Evolutionary conservation across 2,797 vertebrate species (phyloP).

Genomic region (Eurystomus glaucurus): DNA sequence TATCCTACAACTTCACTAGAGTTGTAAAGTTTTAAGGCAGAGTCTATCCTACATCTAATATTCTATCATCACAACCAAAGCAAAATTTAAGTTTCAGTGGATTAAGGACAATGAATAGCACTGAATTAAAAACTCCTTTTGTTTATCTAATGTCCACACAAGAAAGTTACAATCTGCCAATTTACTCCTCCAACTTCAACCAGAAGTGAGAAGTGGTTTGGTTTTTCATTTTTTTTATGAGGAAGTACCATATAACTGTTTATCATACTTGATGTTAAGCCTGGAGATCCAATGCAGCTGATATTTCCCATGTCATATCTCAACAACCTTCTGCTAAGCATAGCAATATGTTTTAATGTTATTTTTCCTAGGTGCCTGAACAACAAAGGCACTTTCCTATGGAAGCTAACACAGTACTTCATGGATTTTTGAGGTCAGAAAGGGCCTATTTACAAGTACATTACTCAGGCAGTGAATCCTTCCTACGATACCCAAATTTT

Average conservation of each 20-base stretch:
- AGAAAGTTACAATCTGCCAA: neutral
- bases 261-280: neutral
- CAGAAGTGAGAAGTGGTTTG: fast-evolving
- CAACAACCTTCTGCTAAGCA: neutral
- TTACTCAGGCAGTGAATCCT: neutral
- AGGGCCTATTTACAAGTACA: neutral
- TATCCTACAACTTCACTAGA: neutral
- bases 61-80: neutral
- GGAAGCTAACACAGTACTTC: neutral
- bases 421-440: neutral
- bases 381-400: neutral
- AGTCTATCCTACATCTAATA: neutral
- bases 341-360: fast-evolving
- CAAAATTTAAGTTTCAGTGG: fast-evolving
- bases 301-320: fast-evolving
- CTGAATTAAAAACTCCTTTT: neutral
- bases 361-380: neutral
- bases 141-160: neutral
- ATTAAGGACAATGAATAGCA: neutral
- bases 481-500: fast-evolving
- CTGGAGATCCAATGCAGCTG: neutral
- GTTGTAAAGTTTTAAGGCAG: neutral
- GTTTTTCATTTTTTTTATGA: neutral
- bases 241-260: neutral
- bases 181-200: neutral